Conservation (phyloP, 2,797 vertebrate species). For the Bryconaethiops microstoma region DNA sequence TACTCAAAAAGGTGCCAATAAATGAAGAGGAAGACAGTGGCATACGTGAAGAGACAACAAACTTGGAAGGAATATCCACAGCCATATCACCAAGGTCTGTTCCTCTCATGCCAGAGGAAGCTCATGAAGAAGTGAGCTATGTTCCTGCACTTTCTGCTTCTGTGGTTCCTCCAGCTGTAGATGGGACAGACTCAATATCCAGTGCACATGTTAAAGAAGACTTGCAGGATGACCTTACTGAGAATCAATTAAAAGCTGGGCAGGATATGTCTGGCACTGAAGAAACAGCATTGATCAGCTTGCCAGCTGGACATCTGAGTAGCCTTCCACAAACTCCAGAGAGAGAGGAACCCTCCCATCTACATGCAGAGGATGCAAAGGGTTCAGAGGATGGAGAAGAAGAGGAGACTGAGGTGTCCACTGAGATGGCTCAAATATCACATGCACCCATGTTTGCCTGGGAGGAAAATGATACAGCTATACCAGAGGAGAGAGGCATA, state of each 20-base stretch:
- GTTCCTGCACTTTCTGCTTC: slow-evolving; percentile 62
- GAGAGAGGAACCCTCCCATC: slow-evolving; percentile 38
- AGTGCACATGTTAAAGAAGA: slow-evolving; percentile 22
- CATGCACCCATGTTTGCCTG: slow-evolving; percentile 48
- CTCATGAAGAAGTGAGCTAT: slow-evolving; percentile 62
- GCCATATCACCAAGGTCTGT: slow-evolving; percentile 62
- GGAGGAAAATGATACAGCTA: slow-evolving; percentile 50
- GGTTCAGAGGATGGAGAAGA: slow-evolving; percentile 52
- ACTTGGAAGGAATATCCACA: slow-evolving; percentile 31
- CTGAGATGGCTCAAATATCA: slow-evolving; percentile 52
- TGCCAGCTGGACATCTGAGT: slow-evolving; percentile 16
- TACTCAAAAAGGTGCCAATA: slow-evolving; percentile 20
- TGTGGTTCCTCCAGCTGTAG: slow-evolving; percentile 37
- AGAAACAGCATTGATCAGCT: slow-evolving; percentile 6
- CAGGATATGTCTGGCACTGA: slow-evolving; percentile 19
- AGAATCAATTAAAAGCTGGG: slow-evolving; percentile 15
- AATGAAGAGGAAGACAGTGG: slow-evolving; percentile 22
- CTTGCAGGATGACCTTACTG: slow-evolving; percentile 25
- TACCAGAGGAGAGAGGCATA: slow-evolving; percentile 39
- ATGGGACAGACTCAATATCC: slow-evolving; percentile 22
- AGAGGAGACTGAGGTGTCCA: slow-evolving; percentile 49
- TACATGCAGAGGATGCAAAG: slow-evolving; percentile 29
- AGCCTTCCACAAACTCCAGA: slow-evolving; percentile 49
- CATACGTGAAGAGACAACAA: slow-evolving; percentile 32
- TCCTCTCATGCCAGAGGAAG: slow-evolving; percentile 65